A percentile compares a stretch with the other conserved stretches of the same genome.
These are phyloP conservation scores for Ondatra zibethicus DNA, from an alignment of 2,113 vertebrate species.

Conservation along the genomic window DNA sequence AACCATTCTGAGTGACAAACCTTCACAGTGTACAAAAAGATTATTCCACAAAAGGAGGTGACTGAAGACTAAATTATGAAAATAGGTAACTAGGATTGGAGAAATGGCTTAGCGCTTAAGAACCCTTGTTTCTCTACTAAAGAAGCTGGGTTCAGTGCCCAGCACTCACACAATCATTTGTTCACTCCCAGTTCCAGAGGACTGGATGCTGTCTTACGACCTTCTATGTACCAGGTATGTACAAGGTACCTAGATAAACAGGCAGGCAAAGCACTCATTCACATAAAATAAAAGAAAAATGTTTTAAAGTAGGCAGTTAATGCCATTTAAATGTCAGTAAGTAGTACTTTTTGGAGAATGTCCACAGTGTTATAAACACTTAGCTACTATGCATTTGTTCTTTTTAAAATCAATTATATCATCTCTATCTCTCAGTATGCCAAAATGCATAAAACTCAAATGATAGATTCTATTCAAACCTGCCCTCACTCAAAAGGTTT, in stretches of 20 bases:
- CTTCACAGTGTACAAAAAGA: background rate
- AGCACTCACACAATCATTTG: background rate
- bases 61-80: background rate
- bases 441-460: background rate
- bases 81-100: background rate
- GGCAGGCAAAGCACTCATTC: no score
- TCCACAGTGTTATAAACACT: background rate
- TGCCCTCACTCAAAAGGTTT: background rate
- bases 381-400: background rate
- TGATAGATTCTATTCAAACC: background rate
- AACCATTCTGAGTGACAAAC: background rate
- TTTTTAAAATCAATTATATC: background rate
- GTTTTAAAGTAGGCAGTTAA: background rate
- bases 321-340: background rate
- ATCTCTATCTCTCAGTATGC: background rate
- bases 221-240: background rate
- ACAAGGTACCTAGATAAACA: background rate
- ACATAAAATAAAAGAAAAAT: background rate
- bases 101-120: background rate
- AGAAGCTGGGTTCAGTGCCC: background rate
- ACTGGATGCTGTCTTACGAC: background rate
- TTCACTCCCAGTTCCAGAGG: background rate
- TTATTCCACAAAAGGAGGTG: background rate
- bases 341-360: background rate
- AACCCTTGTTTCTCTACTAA: background rate